A percentile compares a stretch with the other conserved stretches of the same genome.
phyloP scores from a whole-genome alignment of 2,113 vertebrate species.

The Colaptes auratus region DNA sequence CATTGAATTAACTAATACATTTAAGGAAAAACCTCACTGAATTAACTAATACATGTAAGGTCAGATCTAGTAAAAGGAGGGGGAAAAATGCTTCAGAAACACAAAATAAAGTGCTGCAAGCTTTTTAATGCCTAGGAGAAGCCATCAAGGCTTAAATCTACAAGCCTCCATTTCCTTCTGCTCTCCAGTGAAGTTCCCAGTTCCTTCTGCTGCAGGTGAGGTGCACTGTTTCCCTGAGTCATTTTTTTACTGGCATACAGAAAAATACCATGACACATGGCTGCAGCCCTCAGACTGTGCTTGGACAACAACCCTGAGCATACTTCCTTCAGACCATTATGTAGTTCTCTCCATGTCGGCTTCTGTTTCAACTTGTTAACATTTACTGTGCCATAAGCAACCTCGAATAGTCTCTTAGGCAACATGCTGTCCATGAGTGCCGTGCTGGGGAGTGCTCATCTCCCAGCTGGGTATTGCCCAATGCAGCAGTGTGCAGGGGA shows the following conservation, averaged over 20 bases:
- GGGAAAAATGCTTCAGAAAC: neutral
- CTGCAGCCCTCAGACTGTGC: neutral
- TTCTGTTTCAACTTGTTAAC: slow-evolving; percentile 47
- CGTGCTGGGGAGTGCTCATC: slow-evolving; percentile 17
- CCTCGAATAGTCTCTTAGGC: slow-evolving; percentile 16
- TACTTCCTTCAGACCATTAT: neutral
- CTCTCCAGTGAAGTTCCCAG: neutral
- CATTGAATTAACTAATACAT: neutral
- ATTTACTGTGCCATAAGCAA: slow-evolving; percentile 26
- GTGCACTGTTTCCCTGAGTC: neutral
- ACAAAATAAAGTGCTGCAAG: neutral
- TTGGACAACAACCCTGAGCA: neutral
- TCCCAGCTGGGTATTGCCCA: slow-evolving; percentile 15
- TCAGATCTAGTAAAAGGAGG: neutral
- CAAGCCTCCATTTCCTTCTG: neutral
- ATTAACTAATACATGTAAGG: neutral
- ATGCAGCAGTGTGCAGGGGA: neutral
- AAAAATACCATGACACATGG: neutral
- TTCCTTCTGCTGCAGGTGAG: neutral
- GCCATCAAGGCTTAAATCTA: neutral
- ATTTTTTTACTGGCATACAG: neutral
- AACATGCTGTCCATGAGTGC: neutral
- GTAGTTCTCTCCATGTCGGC: neutral
- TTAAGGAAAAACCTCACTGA: neutral
- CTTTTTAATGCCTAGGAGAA: neutral